Evolutionary conservation across 30 jellyfish, hydroid and myxozoan species (phyloP).

Genomic region (Clytia hemisphaerica): DNA sequence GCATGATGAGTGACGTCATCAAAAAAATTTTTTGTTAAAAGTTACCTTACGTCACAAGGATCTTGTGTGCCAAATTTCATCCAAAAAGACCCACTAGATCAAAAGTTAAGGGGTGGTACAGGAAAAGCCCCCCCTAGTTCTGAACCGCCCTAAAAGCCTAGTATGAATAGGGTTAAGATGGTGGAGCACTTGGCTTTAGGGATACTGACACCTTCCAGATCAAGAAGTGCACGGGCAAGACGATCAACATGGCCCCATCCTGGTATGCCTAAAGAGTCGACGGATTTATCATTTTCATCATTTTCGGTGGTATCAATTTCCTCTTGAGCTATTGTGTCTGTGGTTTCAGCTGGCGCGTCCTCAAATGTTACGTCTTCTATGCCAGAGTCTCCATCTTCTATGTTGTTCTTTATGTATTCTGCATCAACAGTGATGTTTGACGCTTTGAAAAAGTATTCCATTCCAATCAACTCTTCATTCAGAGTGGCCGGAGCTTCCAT

Average conservation of each 20-base stretch:
- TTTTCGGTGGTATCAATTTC: neutral
- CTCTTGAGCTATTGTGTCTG: conserved; percentile 1
- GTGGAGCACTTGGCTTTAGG: too few relatives aligned
- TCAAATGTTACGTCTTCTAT: conserved; percentile 5
- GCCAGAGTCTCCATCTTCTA: conserved; percentile 18
- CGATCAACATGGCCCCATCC: conserved; percentile 31
- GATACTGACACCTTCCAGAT: conserved; percentile 9
- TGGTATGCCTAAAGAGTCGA: conserved; percentile 20
- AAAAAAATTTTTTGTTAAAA: too few relatives aligned
- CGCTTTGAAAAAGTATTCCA: conserved; percentile 23
- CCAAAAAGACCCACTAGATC: too few relatives aligned
- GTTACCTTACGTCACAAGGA: too few relatives aligned
- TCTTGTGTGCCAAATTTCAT: too few relatives aligned
- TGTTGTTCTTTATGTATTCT: neutral
- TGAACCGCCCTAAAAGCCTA: too few relatives aligned
- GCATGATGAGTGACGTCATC: too few relatives aligned
- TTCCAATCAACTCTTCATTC: conserved; percentile 26
- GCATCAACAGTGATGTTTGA: neutral
- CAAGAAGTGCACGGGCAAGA: conserved; percentile 18
- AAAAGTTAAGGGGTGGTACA: too few relatives aligned
- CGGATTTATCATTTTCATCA: conserved; percentile 2
- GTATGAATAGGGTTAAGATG: too few relatives aligned
- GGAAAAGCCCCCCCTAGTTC: too few relatives aligned
- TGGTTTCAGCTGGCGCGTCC: neutral
- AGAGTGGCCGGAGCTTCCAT: neutral